Percentiles rank a stretch among this genome's conserved stretches.
These are phyloP conservation scores for Latheticus oryzae DNA, from an alignment of 2,888 invertebrate genomes.

Conservation along the genomic window DNA sequence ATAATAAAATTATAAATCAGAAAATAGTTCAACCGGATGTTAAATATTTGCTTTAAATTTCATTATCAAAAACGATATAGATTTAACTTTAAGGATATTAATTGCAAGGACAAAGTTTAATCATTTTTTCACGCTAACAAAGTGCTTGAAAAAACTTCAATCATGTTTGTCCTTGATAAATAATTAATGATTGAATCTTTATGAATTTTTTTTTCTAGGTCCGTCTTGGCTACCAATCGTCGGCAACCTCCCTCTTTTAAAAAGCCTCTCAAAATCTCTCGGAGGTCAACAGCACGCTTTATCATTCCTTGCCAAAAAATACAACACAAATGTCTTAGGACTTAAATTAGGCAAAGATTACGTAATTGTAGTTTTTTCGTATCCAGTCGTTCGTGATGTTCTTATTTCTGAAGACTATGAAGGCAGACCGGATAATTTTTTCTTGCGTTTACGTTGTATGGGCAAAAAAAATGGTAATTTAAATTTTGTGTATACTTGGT, in stretches of 20 bases:
- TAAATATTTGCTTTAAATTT: too few relatives aligned
- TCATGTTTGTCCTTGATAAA: not conserved
- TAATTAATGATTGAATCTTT: not conserved
- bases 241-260: conserved; percentile 62
- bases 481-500: too few relatives aligned
- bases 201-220: conserved; percentile 57
- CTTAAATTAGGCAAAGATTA: conserved; percentile 69
- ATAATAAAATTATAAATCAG: conserved; percentile 1
- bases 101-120: too few relatives aligned
- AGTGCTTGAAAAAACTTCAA: too few relatives aligned
- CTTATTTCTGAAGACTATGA: conserved; percentile 72
- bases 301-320: conserved; percentile 65
- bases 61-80: too few relatives aligned
- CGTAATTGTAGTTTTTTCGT: conserved; percentile 69
- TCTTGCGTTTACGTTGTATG: conserved; percentile 73
- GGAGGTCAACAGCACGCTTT: conserved; percentile 70
- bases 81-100: too few relatives aligned
- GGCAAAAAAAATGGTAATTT: conserved; percentile 69
- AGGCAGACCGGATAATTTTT: conserved; percentile 76
- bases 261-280: conserved; percentile 57
- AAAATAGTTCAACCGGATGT: not conserved
- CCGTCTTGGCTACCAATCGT: conserved; percentile 66
- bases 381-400: conserved; percentile 68
- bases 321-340: conserved; percentile 69
- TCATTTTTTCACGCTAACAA: too few relatives aligned